Base-by-base conservation (phyloP, 2,113 vertebrate genomes). In the Pseudopipra pipra region DNA sequence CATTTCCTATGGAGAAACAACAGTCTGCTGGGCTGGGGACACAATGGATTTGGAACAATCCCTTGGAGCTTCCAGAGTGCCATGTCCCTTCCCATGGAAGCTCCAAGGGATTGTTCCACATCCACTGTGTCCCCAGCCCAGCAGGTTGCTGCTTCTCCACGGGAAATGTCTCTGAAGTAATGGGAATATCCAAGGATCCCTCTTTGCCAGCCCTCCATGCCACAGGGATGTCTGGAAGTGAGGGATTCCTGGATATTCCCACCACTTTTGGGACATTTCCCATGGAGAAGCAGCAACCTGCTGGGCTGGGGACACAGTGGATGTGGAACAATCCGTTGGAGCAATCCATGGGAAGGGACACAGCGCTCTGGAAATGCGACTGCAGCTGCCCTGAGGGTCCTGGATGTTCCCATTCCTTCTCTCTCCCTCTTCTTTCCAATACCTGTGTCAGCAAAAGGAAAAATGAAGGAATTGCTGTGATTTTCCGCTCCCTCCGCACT, bases 381-480 rank as follows among this genome's bases (percentile, higher is more conserved):
- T 12, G 35, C 62, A 18, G 14, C 65, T 56, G 84, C 87, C 85
- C 78, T 33, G 37, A 72, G 35, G 84, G 49, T 73, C 82, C 73
- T 28, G 25, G 4, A 49, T 81, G 47, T 73, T 75, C 95, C 74
- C 6, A 2, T 81, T 76, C 86, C 76, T 68, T 52, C 71, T 87
- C 35, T 56, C 33, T 37, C 54, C 30, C 43, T 43, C 30, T 59
- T 39, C 1, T 79, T 83, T n/a, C 37, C 70, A 94, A 44, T 49
- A 90, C 49, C 68, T 96, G 90, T 70, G 85, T 83, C 80, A 89
- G 90, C 33, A 54, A 55, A 59, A 59, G 61, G 58, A 27, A 28
- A 81, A 86, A 80, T 13, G 73, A 74, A 94, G 78, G 77, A 94
- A 71, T 14, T 87, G 91, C 96, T 95, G 89, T 49, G 94, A 92